Evolutionary conservation across 2,888 invertebrate genomes (phyloP), one percentile per base, ranked within the genome.

Genomic region (Polymixis flavicincta): DNA sequence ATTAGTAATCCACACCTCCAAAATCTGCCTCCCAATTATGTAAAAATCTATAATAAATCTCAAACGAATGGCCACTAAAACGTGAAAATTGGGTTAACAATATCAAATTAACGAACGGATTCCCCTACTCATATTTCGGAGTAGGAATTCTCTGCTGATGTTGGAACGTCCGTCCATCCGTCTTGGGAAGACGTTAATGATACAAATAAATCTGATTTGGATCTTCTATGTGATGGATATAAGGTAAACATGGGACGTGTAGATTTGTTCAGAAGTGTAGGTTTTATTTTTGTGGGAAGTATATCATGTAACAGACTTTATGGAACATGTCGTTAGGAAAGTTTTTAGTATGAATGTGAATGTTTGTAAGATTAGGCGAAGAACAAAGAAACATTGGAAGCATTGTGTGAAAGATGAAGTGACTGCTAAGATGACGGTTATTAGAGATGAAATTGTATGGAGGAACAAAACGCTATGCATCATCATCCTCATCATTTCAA

Each of bases 41-140:
- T 61, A 63, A 70, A 80, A 76, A 60, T n/a, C 22, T 28, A 55
- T 66, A 76, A 86, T 82, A 85, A 86, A 85, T 86, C 66, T 72
- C 3, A 55, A 52, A 8, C 13, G 63, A 74, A 80, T 71, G 71
- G 69, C 78, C 70, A 75, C 71, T 78, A 71, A 72, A 79, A 69
- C 59, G 25, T 48, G 60, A 55, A 76, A 79, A 80, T 82, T 74
- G 19, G 70, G 80, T 72, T 76, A 76, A 71, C 48, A 54, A 80
- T 77, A 87, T 82, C 74, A 64, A 61, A 76, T 80, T 76, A 52
- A 71, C 69, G 57, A 76, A 82, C 63, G 48, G 66, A 80, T 42
- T 61, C 57, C 45, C 59, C n/a, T 60, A 7, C 73, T 86, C 79
- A 73, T 66, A 72, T 86, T 76, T 75, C 86, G 50, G n/a, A 69